phyloP scores from a whole-genome alignment of 2,797 vertebrate species.

The Chloroceryle amazona region DNA sequence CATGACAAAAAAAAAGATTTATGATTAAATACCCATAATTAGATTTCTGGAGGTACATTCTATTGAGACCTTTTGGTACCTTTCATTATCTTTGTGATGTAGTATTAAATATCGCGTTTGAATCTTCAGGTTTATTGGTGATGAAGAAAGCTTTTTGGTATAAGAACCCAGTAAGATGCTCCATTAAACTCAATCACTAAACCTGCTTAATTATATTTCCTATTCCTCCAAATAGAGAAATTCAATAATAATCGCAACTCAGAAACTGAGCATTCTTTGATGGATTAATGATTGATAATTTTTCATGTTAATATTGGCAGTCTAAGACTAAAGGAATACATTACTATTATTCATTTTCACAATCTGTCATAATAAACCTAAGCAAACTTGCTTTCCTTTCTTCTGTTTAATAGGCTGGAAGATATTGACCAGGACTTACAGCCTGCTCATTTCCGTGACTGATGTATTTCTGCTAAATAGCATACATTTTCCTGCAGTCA shows the following conservation, averaged over 20 bases:
- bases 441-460: constrained; percentile 72
- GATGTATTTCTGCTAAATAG: constrained; percentile 63
- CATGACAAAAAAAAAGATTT: background rate
- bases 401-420: constrained; percentile 81
- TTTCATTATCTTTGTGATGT: constrained; percentile 25
- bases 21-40: background rate
- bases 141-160: constrained; percentile 24
- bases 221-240: constrained; percentile 60
- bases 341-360: constrained; percentile 66
- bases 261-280: constrained; percentile 66
- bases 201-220: constrained; percentile 55
- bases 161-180: constrained; percentile 26
- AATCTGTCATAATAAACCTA: constrained; percentile 61
- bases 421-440: constrained; percentile 70
- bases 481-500: constrained; percentile 58
- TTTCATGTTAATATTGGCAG: constrained; percentile 78
- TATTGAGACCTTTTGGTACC: background rate
- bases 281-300: constrained; percentile 77
- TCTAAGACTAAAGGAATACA: constrained; percentile 46
- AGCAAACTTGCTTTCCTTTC: constrained; percentile 71
- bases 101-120: background rate
- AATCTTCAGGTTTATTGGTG: background rate
- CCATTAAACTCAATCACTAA: constrained; percentile 58
- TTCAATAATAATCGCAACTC: constrained; percentile 67
- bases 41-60: background rate